Evolutionary conservation across 2,797 vertebrate species (phyloP).

Genomic region (Simalia tracyae): DNA sequence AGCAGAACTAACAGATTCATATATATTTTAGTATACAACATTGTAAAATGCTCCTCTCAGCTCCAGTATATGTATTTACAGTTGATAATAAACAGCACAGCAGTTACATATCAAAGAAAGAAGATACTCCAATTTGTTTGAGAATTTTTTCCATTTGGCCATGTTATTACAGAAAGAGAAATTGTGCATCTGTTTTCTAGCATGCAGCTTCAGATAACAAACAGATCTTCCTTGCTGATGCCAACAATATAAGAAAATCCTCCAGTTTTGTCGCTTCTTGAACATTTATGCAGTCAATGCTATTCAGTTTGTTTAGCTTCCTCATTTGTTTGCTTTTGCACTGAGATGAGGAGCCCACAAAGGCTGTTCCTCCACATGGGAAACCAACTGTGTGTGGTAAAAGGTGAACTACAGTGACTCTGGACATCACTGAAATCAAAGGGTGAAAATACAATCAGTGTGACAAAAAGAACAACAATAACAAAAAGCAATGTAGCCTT

Average conservation of each 20-base stretch:
- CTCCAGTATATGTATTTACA: background rate
- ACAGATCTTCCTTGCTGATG: conserved; percentile 24
- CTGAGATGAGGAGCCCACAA: conserved; percentile 13
- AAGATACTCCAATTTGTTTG: background rate
- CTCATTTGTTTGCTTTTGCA: conserved; percentile 60
- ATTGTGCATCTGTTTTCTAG: background rate
- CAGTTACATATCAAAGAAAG: background rate
- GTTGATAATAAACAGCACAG: conserved; percentile 11
- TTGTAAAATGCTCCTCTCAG: background rate
- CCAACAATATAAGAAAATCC: conserved; percentile 17
- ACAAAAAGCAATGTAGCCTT: background rate
- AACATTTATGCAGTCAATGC: conserved; percentile 47
- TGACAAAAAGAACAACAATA: background rate
- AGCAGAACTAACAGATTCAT: background rate
- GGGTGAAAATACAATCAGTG: background rate
- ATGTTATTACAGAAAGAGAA: conserved; percentile 42
- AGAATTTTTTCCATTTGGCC: background rate
- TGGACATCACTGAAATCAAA: conserved; percentile 27
- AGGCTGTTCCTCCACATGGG: background rate
- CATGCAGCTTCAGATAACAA: conserved; percentile 25
- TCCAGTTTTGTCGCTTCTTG: conserved; percentile 30
- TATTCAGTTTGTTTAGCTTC: conserved; percentile 56
- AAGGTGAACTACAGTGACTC: background rate
- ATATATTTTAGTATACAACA: background rate
- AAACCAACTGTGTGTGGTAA: conserved; percentile 44